Base-by-base conservation (phyloP, 2,797 vertebrate genomes). In the Zenarchopterus dispar region DNA sequence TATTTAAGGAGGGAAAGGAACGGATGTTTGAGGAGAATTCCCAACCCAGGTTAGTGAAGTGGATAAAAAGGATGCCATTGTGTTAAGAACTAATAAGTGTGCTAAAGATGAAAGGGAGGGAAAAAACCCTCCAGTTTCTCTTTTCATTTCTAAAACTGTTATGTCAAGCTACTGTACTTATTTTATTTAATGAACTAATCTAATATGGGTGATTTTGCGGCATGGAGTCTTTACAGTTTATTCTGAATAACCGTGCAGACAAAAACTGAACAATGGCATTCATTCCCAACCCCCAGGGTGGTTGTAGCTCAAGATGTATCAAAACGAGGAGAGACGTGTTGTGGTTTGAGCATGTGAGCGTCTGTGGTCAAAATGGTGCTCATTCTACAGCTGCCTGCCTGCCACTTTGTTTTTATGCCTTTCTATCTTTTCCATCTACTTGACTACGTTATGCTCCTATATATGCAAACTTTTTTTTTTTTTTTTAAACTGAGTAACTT, bases 11-110 rank as follows among this genome's bases (percentile, higher is more conserved):
- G 62, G 97, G 97, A 56, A 99, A 99, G 64, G 97, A 99, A 15
- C 87, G 97, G 80, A 99, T 99, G 97, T 99, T 98, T 5, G 97
- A 99, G 84, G 97, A 99, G 90, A 99, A 99, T 86, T 98, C 98
- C 0, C 98, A 99, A 84, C 97, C 97, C 63, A 97, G 98, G 98
- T 98, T 80, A 95, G 85, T 54, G 2, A 47, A 57, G 13, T 26
- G 22, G 1, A 19, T 15, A 5, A 28, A 19, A 56, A 19, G 17
- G 4, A 3, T 8, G 2, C 52, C 5, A 22, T 7, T 28, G 4
- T 39, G n/a, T 51, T 55, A n/a, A n/a, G 10, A 36, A 3, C 9
- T 36, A 11, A 36, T 36, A 8, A 36, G 2, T 36, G 33, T 36
- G 8, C 33, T 36, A 36, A 1, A 36, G 9, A 36, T 10, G 8